These are phyloP conservation scores for Oreochromis spilurus DNA, from an alignment of 2,113 vertebrate species.

Conservation along the genomic window DNA sequence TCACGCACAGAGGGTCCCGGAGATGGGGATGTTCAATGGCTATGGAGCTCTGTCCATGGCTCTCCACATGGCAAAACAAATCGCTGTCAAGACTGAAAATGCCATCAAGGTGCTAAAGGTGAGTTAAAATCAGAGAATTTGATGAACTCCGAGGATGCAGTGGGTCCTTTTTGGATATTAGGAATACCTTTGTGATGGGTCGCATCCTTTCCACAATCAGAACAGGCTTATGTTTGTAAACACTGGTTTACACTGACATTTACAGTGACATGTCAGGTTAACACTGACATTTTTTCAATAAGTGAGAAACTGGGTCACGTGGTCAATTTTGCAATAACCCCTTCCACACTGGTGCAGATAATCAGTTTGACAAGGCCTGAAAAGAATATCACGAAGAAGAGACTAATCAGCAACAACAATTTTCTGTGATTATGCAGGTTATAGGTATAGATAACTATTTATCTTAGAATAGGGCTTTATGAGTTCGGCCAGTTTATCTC, in stretches of 20 bases:
- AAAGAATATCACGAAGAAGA: slow-evolving; percentile 59
- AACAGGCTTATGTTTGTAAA: background rate
- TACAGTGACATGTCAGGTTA: background rate
- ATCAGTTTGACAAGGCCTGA: slow-evolving; percentile 80
- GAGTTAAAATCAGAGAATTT: background rate
- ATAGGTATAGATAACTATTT: slow-evolving; percentile 78
- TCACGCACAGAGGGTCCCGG: slow-evolving; percentile 65
- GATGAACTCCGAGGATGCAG: background rate
- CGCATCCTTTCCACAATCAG: background rate
- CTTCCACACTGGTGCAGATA: slow-evolving; percentile 66
- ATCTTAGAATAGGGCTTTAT: slow-evolving; percentile 73
- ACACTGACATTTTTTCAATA: background rate
- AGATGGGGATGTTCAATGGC: slow-evolving; percentile 70
- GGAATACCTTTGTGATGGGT: background rate
- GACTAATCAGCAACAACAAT: slow-evolving; percentile 78
- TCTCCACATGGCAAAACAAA: slow-evolving; percentile 69
- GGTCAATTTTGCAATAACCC: background rate
- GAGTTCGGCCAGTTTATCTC: slow-evolving; percentile 75
- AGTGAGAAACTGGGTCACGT: background rate
- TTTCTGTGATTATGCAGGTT: slow-evolving; percentile 74
- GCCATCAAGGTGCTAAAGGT: slow-evolving; percentile 68
- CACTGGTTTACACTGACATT: background rate
- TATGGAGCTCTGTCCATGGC: slow-evolving; percentile 66
- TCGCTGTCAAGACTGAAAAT: slow-evolving; percentile 60
- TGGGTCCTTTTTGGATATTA: background rate